Percentiles rank a stretch among this genome's conserved stretches.
Evolutionary conservation across 2,888 invertebrate species (phyloP).

Genomic region (Tanytarsus gracilentus): DNA sequence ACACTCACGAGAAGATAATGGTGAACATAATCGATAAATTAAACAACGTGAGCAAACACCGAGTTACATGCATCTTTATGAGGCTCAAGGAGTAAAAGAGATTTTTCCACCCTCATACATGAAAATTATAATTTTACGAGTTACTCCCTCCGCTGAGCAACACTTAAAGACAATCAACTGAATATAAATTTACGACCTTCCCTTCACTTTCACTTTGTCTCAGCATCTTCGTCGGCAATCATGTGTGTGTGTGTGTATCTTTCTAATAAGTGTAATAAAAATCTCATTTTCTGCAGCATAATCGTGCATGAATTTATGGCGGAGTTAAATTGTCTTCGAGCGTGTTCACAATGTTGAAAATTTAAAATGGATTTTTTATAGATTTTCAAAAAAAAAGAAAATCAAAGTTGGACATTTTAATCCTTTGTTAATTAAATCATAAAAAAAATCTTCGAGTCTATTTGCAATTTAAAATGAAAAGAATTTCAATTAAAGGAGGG

Average conservation of each 20-base stretch:
- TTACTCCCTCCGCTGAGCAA: neutral
- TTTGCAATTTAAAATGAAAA: too few relatives aligned
- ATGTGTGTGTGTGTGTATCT: conserved; percentile 1
- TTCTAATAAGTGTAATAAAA: conserved; percentile 27
- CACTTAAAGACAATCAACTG: conserved; percentile 26
- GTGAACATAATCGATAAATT: conserved; percentile 21
- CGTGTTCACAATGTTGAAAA: neutral
- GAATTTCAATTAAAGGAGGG: too few relatives aligned
- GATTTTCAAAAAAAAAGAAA: too few relatives aligned
- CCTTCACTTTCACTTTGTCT: neutral
- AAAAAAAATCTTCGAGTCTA: too few relatives aligned
- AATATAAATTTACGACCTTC: conserved; percentile 25
- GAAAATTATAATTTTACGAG: conserved; percentile 27
- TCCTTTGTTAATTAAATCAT: too few relatives aligned
- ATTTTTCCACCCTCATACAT: neutral
- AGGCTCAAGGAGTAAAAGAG: neutral
- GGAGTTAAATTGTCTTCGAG: conserved; percentile 3
- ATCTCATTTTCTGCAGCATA: conserved; percentile 24
- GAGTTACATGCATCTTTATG: neutral
- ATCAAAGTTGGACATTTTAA: too few relatives aligned
- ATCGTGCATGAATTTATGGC: conserved; percentile 23
- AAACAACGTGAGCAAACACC: conserved; percentile 18
- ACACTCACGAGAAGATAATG: conserved; percentile 4
- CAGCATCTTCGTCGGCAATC: neutral
- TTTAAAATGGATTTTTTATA: neutral